Percentiles rank a stretch among this genome's conserved stretches.
phyloP scores from a whole-genome alignment of 2,113 vertebrate genomes.

The Bostrychus sinensis region DNA sequence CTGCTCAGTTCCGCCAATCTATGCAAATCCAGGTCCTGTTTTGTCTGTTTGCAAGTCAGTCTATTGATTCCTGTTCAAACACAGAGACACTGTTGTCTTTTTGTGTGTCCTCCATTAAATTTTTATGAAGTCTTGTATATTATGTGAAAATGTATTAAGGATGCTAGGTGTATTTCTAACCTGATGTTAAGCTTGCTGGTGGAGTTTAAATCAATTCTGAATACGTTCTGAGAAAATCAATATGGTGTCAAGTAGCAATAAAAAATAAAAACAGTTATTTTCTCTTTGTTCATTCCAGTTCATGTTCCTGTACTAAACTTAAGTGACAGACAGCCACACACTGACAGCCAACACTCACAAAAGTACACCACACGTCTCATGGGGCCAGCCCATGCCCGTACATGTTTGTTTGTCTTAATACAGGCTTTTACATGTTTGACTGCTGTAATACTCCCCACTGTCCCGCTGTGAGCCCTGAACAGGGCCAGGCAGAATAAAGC shows the following conservation, averaged over 20 bases:
- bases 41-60: constrained; percentile 19
- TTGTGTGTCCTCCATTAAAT: too few relatives aligned
- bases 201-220: too few relatives aligned
- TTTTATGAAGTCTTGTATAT: too few relatives aligned
- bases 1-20: constrained; percentile 30
- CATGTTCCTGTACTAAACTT: constrained; percentile 10
- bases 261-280: too few relatives aligned
- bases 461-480: constrained; percentile 33
- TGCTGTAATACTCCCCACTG: constrained; percentile 27
- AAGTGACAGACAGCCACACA: constrained; percentile 18
- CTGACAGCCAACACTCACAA: constrained; percentile 6
- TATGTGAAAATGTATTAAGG: too few relatives aligned
- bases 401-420: constrained; percentile 60
- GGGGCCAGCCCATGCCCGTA: constrained; percentile 27
- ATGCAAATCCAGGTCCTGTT: constrained; percentile 6
- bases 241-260: not conserved
- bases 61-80: constrained; percentile 10
- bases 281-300: constrained; percentile 17
- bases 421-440: constrained; percentile 35
- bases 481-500: constrained; percentile 62
- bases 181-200: too few relatives aligned
- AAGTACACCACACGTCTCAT: constrained; percentile 4
- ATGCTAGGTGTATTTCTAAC: too few relatives aligned
- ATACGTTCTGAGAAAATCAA: too few relatives aligned
- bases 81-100: too few relatives aligned